phyloP scores from a whole-genome alignment of 2,797 vertebrate species.

The Gallinago solitaria region DNA sequence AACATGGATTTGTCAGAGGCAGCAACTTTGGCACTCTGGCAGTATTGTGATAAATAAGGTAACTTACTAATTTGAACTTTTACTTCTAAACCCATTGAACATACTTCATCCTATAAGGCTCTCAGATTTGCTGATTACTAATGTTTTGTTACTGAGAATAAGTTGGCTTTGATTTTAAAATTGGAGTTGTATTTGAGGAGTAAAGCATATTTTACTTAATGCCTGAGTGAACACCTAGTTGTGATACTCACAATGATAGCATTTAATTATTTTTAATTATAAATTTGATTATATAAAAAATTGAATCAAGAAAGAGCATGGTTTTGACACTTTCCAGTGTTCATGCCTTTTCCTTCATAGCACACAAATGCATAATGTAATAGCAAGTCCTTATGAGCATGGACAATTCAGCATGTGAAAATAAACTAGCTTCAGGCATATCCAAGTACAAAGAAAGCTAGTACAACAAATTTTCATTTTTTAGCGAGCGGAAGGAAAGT shows the following conservation, averaged over 20 bases:
- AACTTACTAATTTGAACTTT: neutral
- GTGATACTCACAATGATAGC: neutral
- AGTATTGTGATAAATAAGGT: neutral
- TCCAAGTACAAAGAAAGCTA: conserved; percentile 19
- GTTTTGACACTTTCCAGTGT: neutral
- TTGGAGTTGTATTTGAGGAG: neutral
- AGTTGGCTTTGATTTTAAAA: neutral
- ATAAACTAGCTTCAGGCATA: conserved; percentile 32
- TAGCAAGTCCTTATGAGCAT: neutral
- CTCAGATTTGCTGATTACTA: neutral
- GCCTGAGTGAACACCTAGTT: neutral
- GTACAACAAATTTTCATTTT: conserved; percentile 21
- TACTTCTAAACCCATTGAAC: neutral
- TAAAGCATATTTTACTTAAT: neutral
- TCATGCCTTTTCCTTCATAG: neutral
- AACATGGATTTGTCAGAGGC: neutral
- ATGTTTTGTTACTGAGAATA: neutral
- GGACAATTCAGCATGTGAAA: conserved; percentile 51
- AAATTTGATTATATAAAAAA: neutral
- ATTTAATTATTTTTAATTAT: conserved; percentile 19
- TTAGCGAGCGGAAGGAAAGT: neutral
- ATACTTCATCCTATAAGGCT: neutral
- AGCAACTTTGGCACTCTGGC: neutral
- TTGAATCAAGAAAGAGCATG: neutral
- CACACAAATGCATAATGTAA: neutral